Evolutionary conservation across 2,797 vertebrate species (phyloP), one percentile per base, ranked within the genome.

Genomic region (Telmatherina bonti): DNA sequence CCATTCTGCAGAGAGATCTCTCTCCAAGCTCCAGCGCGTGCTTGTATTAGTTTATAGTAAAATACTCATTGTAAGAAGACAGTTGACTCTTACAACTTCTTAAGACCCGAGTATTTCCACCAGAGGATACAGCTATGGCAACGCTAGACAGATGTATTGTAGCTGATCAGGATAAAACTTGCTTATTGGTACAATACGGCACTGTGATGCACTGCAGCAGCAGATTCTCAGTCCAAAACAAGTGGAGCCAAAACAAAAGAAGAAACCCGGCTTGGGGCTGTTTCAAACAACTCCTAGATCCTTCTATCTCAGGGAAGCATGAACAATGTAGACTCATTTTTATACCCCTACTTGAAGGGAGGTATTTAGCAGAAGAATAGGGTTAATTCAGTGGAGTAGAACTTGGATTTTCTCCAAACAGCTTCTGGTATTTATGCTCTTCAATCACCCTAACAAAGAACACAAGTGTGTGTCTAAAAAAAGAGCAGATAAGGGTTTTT

Each of bases 401-500:
- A 43, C 2, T 15, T 5, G 13, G 22, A 41, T 26, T 38, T 12
- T 29, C 18, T 45, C 29, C 2, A 20, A 22, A 18, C 3, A 20
- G 64, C 24, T 20, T 27, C 29, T 45, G 15, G 16, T 29, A 49
- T 65, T 69, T 43, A 67, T 9, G 16, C 35, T 74, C 13, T 56
- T 68, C 13, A 55, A 24, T 78, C 27, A 20, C 20, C 33, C 12
- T 63, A 51, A 56, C 18, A 66, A 54, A 55, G 24, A 8, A 30
- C 18, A 59, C 26, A 20, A 22, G 20, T 15, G 55, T 53, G 24
- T 41, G 66, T 66, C 35, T 61, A 51, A 83, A 70, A 45, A 60
- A n/a, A n/a, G 9, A 59, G 16, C n/a, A 18, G 11, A 53, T 41
- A 66, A 59, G 22, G 1, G 15, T 43, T 5, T 71, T 67, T 51